Base-by-base conservation (phyloP, 1,140 invertebrate genomes). In the Heliconius eleuchia region DNA sequence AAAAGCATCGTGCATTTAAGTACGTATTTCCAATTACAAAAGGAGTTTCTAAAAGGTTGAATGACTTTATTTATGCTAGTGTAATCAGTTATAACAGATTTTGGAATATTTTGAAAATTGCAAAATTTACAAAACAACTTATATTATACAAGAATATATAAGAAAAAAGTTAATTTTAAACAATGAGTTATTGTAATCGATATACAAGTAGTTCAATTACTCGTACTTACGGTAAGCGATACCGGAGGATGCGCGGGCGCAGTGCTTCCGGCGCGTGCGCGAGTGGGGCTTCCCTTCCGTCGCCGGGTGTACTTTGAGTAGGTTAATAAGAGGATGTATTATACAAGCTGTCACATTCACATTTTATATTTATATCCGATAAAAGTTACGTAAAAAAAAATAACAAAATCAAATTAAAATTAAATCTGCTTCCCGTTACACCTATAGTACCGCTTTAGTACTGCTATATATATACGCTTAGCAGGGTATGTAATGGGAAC, bases 241-340 rank as follows among this genome's bases (percentile, higher is more conserved):
- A 91, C 89, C 85, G 84, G 83, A 80, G 88, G 87, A 88, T 90
- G 91, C 92, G 92, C 91, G 74, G 80, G 89, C 89, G 91, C 90
- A 91, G 80, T 82, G 81, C 85, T 89, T 93, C 92, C 92, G 90
- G 91, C 90, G 88, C 88, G 91, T 92, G 90, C 88, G 86, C 85
- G 90, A 92, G 91, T 92, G 86, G 82, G 92, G 92, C 92, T 93
- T 93, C 92, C 18, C 83, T 86, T 93, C 91, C 91, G 91, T 71
- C 46, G 52, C 70, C 71, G 71, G 71, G 34, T 71, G 71, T 71
- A 39, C 71, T 11, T 39, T 71, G 37, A 66, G 60, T 66, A 66
- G 60, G 60, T 66, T 71, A 71, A 71, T 39, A 71, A 71, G 71
- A 37, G 71, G 71, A 71, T 71, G 70, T 71, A 37, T 71, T 71